Percentiles rank a stretch among this genome's conserved stretches.
These are phyloP conservation scores for Threskiornis aethiopicus DNA, from an alignment of 2,797 vertebrate species.

Conservation along the genomic window DNA sequence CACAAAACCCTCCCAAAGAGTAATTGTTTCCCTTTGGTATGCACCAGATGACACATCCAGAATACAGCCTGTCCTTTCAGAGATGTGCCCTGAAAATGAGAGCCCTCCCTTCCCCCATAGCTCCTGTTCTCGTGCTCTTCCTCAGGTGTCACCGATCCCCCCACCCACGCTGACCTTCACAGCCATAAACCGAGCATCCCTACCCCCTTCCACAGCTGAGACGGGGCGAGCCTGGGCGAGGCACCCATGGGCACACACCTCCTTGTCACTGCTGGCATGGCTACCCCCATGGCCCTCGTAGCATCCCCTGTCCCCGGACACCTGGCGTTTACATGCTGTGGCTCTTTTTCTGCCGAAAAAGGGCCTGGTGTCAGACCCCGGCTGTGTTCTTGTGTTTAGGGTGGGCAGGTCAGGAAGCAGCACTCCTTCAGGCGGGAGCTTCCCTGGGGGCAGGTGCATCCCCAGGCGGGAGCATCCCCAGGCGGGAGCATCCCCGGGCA, in stretches of 20 bases:
- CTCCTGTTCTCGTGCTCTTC: not conserved
- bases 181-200: not conserved
- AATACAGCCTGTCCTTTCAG: not conserved
- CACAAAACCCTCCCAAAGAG: not conserved
- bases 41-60: not conserved
- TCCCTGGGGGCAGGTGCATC: not conserved
- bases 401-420: not conserved
- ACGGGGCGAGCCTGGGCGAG: not conserved
- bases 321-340: accelerated
- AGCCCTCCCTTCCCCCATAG: not conserved
- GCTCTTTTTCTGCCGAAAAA: not conserved
- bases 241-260: not conserved
- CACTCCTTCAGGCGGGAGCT: not conserved
- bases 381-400: not conserved
- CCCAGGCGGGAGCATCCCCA: not conserved
- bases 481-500: not conserved
- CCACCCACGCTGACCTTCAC: not conserved
- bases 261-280: not conserved
- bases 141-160: not conserved
- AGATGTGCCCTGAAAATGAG: not conserved
- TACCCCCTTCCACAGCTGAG: not conserved
- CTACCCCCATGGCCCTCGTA: accelerated
- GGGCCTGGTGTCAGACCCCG: not conserved
- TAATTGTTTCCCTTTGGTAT: not conserved
- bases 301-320: not conserved